Evolutionary conservation across 2,888 invertebrate species (phyloP), one percentile per base, ranked within the genome.

Genomic region (Ligdia adustata): DNA sequence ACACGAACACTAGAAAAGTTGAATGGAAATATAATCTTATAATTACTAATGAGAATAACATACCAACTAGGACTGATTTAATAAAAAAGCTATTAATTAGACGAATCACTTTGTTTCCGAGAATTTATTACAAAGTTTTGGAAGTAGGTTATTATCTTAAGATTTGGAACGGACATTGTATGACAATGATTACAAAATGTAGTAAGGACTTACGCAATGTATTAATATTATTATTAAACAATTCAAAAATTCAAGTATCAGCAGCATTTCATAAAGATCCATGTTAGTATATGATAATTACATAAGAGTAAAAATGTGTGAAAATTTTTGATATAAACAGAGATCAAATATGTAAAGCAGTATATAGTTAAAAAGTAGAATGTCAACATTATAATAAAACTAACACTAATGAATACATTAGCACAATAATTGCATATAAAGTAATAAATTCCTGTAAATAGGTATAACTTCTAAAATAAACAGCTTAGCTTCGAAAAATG

Each of bases 51-150:
- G n/a, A n/a, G n/a, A n/a, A n/a, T n/a, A n/a, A n/a, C n/a, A n/a
- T n/a, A n/a, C n/a, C n/a, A n/a, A n/a, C n/a, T n/a, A n/a, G n/a
- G n/a, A n/a, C n/a, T n/a, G n/a, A n/a, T n/a, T n/a, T n/a, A n/a
- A n/a, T n/a, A n/a, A n/a, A n/a, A n/a, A n/a, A n/a, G n/a, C n/a
- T n/a, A n/a, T n/a, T n/a, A 61, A 47, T 55, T 39, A 66, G 83
- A 66, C 82, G 85, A 84, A 87, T 87, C 83, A 84, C 84, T 82
- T 75, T 76, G 69, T 76, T 75, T 74, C 74, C 72, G 79, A 83
- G 79, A 84, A 75, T 35, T 26, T 33, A 14, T 42, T 26, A 33
- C 11, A 16, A 16, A 24, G 9, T 24, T 31, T 35, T 33, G 14
- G 24, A 45, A 38, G 14, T 11, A 2, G 2, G 4, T 18, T 5